Base-by-base conservation (phyloP, 2,888 invertebrate species). In the Sarcophaga rosellei region DNA sequence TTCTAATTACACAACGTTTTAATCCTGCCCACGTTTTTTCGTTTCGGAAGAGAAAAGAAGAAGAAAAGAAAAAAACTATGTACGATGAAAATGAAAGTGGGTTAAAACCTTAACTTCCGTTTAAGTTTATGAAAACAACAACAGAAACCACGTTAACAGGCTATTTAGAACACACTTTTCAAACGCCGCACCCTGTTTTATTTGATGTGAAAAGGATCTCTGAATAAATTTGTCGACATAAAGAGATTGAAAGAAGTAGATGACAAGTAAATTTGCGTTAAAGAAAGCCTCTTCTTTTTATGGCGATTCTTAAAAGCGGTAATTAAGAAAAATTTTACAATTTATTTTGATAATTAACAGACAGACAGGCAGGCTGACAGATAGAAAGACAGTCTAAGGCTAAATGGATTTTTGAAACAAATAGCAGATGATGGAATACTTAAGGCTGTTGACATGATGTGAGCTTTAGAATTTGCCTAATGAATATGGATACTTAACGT, bases 71-170 rank as follows among this genome's bases (percentile, higher is more conserved):
- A 8, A 3, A 35, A 10, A 35, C 1, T 35, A n/a, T n/a, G n/a
- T n/a, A 35, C 35, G 35, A 35, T 35, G 10, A 35, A 35, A 35
- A 35, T 35, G 35, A 35, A 35, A 44, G 5, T 44, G 20, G 8
- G 66, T n/a, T 66, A 47, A 69, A 61, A 72, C 17, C 21, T 20
- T 44, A 72, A 72, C 72, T 72, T 72, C 72, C 61, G 72, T 72
- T 72, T 44, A 23, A 35, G 66, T 35, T 35, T 35, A 35, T 35
- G 35, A 35, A 10, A 35, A 35, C 35, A 35, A 8, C 35, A 35
- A 35, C 35, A 10, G 2, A 53, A 53, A 66, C 35, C 66, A 66
- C 20, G 5, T 45, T 20, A 20, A 20, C 35, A 45, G 35, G 3
- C 44, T 61, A 35, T 72, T 59, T 25, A 70, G 15, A 59, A 21